Evolutionary conservation across 2,888 invertebrate genomes (phyloP), one percentile per base, ranked within the genome.

Genomic region (Molanna angustata): DNA sequence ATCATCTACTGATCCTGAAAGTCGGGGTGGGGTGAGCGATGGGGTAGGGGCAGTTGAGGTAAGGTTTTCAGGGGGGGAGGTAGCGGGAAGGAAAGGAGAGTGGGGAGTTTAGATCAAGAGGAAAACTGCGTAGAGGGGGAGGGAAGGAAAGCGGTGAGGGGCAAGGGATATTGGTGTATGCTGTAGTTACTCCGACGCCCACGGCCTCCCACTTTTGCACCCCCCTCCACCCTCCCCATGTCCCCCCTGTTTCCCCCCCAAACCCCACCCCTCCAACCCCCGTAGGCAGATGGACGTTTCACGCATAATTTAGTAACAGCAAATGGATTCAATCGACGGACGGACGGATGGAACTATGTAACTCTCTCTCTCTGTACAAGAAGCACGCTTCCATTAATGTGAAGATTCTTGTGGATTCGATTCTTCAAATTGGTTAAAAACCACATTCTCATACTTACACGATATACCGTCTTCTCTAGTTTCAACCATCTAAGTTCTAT

Each of bases 281-380:
- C 46, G 16, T 31, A 74, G 74, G 74, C 76, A 76, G 76, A 76
- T 76, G 76, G 76, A 76, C 76, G 76, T 76, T 77, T 77, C 76
- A 77, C 76, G 77, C 77, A 77, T 77, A 77, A 77, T 77, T 77
- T 77, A 76, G 75, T 75, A 52, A 72, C 74, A 74, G 74, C 74
- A 76, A 77, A 77, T 77, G 77, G 76, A 74, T 76, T 75, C 74
- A 74, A 76, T 58, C 58, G 58, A 47, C 58, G 55, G 52, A 42
- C 52, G 55, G 58, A 49, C 49, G 57, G 52, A 49, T 49, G 57
- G 52, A 57, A 54, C 54, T n/a, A n/a, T n/a, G n/a, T n/a, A n/a
- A n/a, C n/a, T n/a, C n/a, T n/a, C n/a, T n/a, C n/a, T n/a, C n/a
- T n/a, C n/a, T n/a, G n/a, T n/a, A n/a, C n/a, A n/a, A n/a, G n/a